Percentiles rank a stretch among this genome's conserved stretches.
These are phyloP conservation scores for Mus minutoides DNA, from an alignment of 2,797 vertebrate species.

Conservation along the genomic window DNA sequence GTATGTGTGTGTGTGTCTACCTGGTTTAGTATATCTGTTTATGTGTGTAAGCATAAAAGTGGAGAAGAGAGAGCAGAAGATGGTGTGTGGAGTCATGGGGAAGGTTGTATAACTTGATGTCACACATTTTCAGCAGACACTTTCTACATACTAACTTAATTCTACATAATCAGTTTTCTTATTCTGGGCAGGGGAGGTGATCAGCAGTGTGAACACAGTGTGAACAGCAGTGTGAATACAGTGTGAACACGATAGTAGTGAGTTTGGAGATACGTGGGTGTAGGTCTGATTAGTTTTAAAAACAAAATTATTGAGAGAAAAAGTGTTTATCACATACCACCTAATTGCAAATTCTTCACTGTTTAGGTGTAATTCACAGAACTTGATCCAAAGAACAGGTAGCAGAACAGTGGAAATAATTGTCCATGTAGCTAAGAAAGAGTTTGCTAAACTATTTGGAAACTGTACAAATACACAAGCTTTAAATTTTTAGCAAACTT, in stretches of 20 bases:
- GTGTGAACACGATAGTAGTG: too few species aligned
- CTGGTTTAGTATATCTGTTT: background rate
- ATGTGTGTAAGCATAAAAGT: background rate
- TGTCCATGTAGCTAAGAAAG: background rate
- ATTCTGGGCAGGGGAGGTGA: background rate
- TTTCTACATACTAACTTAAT: background rate
- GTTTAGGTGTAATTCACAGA: background rate
- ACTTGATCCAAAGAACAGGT: background rate
- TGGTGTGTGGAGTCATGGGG: background rate
- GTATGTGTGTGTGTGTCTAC: background rate
- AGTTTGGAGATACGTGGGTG: background rate
- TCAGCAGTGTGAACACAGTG: background rate
- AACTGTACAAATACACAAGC: background rate
- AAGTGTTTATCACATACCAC: background rate
- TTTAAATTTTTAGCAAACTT: background rate
- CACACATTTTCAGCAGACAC: background rate
- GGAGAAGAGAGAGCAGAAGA: background rate
- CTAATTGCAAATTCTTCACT: background rate
- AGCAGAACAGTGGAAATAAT: background rate
- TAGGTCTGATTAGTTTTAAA: background rate
- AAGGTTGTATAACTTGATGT: background rate
- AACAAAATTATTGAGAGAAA: background rate
- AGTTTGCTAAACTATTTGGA: background rate
- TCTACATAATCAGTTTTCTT: background rate
- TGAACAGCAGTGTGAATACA: too few species aligned